phyloP scores from a whole-genome alignment of 2,888 invertebrate genomes.

The Pelosia muscerda region DNA sequence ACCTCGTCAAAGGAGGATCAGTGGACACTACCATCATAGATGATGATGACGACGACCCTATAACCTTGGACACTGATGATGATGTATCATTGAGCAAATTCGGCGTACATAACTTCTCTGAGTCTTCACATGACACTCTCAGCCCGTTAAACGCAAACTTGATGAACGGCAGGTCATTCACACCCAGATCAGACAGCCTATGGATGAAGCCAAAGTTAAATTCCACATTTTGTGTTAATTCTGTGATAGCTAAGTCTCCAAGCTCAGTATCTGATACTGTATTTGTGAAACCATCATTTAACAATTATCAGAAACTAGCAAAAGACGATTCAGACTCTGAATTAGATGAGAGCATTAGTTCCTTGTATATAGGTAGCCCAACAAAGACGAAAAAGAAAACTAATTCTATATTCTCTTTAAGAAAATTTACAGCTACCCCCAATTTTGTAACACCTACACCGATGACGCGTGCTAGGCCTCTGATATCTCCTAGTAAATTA shows the following conservation, averaged over 20 bases:
- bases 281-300: constrained; percentile 78
- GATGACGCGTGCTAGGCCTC: constrained; percentile 73
- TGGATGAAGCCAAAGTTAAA: constrained; percentile 79
- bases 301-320: constrained; percentile 74
- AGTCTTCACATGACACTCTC: constrained; percentile 74
- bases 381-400: constrained; percentile 71
- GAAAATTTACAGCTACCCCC: constrained; percentile 83
- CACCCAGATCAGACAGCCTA: constrained; percentile 69
- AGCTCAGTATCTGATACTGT: constrained; percentile 72
- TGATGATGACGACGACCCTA: constrained; percentile 68
- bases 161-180: constrained; percentile 73
- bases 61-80: constrained; percentile 77
- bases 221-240: constrained; percentile 77
- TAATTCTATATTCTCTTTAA: constrained; percentile 82
- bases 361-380: constrained; percentile 81
- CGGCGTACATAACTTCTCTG: constrained; percentile 76
- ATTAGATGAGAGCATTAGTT: constrained; percentile 85
- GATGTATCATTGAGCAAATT: constrained; percentile 81
- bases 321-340: constrained; percentile 83
- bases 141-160: constrained; percentile 66
- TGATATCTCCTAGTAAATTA: constrained; percentile 88
- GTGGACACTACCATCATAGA: constrained; percentile 51
- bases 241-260: constrained; percentile 68
- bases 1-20: constrained; percentile 59
- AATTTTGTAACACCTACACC: constrained; percentile 78